A percentile compares a stretch with the other conserved stretches of the same genome.
Evolutionary conservation across 2,888 invertebrate genomes (phyloP).

Genomic region (Unio pictorum): DNA sequence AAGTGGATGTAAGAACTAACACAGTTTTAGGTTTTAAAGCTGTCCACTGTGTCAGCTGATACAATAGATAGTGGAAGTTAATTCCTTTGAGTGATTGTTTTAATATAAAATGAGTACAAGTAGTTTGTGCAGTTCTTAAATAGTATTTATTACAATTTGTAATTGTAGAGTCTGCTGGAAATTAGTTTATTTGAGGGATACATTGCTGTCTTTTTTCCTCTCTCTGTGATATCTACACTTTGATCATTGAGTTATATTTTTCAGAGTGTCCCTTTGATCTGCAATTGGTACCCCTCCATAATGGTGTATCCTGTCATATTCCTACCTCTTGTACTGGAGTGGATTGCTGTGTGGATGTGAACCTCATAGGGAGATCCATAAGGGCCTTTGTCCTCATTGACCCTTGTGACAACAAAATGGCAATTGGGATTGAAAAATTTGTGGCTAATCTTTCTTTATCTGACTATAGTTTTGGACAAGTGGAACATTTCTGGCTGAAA

Average conservation of each 20-base stretch:
- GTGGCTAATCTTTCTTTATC: constrained; percentile 18
- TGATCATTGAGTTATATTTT: constrained; percentile 4
- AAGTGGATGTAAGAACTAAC: too few species aligned
- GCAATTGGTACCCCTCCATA: too few species aligned
- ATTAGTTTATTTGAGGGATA: too few species aligned
- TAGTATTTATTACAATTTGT: too few species aligned
- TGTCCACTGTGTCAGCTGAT: too few species aligned
- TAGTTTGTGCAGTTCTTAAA: too few species aligned
- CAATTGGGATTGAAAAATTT: constrained; percentile 26
- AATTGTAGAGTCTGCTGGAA: too few species aligned
- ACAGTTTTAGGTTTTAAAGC: too few species aligned
- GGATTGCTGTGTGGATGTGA: constrained; percentile 24
- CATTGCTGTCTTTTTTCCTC: too few species aligned
- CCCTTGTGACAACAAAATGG: constrained; percentile 24
- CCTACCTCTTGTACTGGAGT: constrained; percentile 24
- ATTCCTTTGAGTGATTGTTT: too few species aligned
- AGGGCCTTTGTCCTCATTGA: constrained; percentile 18
- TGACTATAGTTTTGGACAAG: constrained; percentile 28
- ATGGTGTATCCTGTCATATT: constrained; percentile 22
- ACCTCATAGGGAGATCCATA: constrained; percentile 14
- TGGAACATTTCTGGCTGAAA: constrained; percentile 25
- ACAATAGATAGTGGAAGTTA: too few species aligned
- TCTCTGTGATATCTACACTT: neutral
- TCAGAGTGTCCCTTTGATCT: constrained; percentile 23
- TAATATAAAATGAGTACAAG: too few species aligned